Conservation (phyloP, 2,113 vertebrate genomes). For the Erinaceus europaeus region DNA sequence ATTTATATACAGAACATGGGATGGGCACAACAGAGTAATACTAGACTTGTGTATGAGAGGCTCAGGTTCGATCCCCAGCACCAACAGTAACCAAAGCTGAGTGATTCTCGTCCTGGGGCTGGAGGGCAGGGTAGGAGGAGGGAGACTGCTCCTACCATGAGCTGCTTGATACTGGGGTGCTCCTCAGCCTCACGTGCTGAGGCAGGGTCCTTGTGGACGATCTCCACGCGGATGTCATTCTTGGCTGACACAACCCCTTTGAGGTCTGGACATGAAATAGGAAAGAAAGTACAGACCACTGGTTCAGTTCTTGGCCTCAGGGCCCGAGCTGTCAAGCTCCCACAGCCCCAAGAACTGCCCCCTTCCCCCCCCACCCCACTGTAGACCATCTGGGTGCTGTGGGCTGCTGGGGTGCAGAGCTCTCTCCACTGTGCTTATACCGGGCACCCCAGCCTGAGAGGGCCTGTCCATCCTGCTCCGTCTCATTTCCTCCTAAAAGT, state of each 20-base stretch:
- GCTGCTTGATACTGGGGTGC: conserved; percentile 95
- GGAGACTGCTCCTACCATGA: conserved; percentile 90
- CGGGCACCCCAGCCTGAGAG: no score
- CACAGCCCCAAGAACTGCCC: background rate
- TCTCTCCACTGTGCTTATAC: no score
- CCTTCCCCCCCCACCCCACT: background rate
- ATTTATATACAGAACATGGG: no score
- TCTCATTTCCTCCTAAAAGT: background rate
- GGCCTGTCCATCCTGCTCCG: no score
- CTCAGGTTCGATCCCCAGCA: no score
- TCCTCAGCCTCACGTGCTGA: conserved; percentile 91
- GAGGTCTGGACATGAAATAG: conserved; percentile 85
- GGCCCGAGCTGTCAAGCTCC: background rate
- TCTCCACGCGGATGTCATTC: conserved; percentile 99
- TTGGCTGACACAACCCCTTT: conserved; percentile 97
- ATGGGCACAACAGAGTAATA: no score
- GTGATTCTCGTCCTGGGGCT: no score
- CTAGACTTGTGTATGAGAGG: no score
- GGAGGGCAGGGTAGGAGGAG: background rate
- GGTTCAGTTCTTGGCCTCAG: background rate
- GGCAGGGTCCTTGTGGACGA: conserved; percentile 96
- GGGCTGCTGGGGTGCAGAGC: no score
- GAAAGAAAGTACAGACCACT: background rate
- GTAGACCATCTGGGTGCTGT: background rate
- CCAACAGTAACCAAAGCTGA: no score